phyloP scores from a whole-genome alignment of 2,888 invertebrate genomes.

The Plemyria rubiginata region DNA sequence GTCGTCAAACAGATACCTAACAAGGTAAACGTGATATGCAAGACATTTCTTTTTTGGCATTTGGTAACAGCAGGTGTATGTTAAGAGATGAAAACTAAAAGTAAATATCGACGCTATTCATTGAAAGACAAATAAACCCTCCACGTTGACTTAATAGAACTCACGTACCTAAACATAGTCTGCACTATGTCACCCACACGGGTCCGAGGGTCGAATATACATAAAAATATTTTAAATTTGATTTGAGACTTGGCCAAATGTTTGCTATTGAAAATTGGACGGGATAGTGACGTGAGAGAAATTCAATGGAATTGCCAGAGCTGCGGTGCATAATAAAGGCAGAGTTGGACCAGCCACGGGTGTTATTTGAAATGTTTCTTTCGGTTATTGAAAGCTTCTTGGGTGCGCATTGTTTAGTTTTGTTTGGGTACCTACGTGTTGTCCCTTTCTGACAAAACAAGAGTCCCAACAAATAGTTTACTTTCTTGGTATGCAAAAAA shows the following conservation, averaged over 20 bases:
- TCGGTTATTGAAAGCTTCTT: constrained; percentile 35
- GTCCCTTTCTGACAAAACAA: background rate
- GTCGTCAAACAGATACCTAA: no score
- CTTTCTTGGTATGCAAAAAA: background rate
- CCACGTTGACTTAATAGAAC: constrained; percentile 54
- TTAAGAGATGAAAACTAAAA: background rate
- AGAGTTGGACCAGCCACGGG: constrained; percentile 33
- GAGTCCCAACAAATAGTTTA: background rate
- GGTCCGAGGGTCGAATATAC: constrained; percentile 72
- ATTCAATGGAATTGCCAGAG: constrained; percentile 59
- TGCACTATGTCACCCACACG: constrained; percentile 69
- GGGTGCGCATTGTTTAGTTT: constrained; percentile 24
- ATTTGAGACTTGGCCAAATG: constrained; percentile 81
- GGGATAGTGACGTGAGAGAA: constrained; percentile 78
- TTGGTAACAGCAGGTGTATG: background rate
- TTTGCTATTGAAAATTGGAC: constrained; percentile 83
- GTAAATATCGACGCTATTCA: constrained; percentile 21
- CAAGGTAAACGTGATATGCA: no score
- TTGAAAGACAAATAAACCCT: constrained; percentile 59
- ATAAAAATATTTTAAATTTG: constrained; percentile 83
- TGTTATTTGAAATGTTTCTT: constrained; percentile 52
- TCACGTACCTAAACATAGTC: constrained; percentile 46
- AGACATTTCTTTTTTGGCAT: no score
- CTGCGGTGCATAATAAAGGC: constrained; percentile 63
- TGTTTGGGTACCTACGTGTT: constrained; percentile 22